Conservation (phyloP, 2,113 vertebrate species). For the Peromyscus maniculatus region DNA sequence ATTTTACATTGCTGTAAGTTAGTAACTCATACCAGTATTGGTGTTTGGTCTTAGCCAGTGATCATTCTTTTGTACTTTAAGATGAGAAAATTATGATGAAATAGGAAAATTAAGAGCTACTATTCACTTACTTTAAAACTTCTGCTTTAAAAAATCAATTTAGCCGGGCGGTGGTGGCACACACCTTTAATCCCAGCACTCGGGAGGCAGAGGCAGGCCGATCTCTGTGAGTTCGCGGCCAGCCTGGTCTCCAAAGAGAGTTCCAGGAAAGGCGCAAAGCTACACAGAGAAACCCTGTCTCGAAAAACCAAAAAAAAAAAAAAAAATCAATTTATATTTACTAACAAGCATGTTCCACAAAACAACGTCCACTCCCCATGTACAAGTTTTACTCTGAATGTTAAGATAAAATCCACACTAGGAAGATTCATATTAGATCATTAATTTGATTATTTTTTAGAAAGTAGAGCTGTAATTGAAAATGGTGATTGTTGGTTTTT, state of each 20-base stretch:
- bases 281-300: no score
- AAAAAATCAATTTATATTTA: no score
- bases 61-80: constrained; percentile 41
- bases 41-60: constrained; percentile 71
- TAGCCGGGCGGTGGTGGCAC: no score
- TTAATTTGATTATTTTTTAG: neutral
- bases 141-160: neutral
- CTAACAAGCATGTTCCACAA: neutral
- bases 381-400: neutral
- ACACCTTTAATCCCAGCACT: no score
- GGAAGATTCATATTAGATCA: neutral
- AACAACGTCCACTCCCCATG: neutral
- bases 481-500: neutral
- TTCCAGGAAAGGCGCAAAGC: no score
- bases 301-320: no score
- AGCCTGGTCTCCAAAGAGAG: no score
- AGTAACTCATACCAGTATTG: constrained; percentile 77
- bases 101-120: neutral
- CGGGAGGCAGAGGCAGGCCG: no score
- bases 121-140: neutral
- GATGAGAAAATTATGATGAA: constrained; percentile 53
- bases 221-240: no score
- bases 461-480: neutral
- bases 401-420: neutral
- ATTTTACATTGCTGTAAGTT: constrained; percentile 80